Percentiles rank a stretch among this genome's conserved stretches.
These are phyloP conservation scores for Pimephales promelas DNA, from an alignment of 2,113 vertebrate species.

Conservation along the genomic window DNA sequence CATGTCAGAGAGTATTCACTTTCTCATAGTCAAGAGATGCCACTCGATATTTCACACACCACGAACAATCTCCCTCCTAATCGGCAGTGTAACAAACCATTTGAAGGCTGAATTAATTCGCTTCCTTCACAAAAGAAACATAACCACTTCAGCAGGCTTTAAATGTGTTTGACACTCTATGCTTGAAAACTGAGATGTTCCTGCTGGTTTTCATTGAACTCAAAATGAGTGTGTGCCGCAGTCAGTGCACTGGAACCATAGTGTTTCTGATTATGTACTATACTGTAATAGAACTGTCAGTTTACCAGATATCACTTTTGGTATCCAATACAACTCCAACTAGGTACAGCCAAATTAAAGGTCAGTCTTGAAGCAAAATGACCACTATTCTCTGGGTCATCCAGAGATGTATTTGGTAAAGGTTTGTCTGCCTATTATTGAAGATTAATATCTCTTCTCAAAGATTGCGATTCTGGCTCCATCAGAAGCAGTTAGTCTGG, in stretches of 20 bases:
- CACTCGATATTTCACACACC: slow-evolving; percentile 9
- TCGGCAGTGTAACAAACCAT: slow-evolving; percentile 33
- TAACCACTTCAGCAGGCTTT: background rate
- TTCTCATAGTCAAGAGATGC: slow-evolving; percentile 15
- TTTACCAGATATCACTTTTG: slow-evolving; percentile 37
- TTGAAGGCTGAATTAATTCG: slow-evolving; percentile 42
- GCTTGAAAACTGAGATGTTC: background rate
- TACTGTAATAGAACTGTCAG: slow-evolving; percentile 47
- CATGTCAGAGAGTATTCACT: background rate
- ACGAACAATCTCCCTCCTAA: slow-evolving; percentile 20
- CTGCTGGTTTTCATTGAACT: background rate
- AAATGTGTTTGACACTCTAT: background rate
- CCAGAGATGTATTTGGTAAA: slow-evolving; percentile 31
- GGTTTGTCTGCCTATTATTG: slow-evolving; percentile 14
- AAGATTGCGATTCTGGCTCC: slow-evolving; percentile 1
- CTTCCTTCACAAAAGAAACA: slow-evolving; percentile 14
- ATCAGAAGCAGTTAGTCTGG: background rate
- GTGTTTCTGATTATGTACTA: slow-evolving; percentile 5
- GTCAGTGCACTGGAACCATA: slow-evolving; percentile 6
- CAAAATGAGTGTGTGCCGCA: background rate
- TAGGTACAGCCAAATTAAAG: slow-evolving; percentile 15
- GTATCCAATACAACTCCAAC: slow-evolving; percentile 35
- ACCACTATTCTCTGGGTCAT: slow-evolving; percentile 6
- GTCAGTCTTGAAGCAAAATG: slow-evolving; percentile 25
- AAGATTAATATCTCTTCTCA: slow-evolving; percentile 46